Conservation (phyloP, 2,888 invertebrate genomes). For the Thereva nobilitata region DNA sequence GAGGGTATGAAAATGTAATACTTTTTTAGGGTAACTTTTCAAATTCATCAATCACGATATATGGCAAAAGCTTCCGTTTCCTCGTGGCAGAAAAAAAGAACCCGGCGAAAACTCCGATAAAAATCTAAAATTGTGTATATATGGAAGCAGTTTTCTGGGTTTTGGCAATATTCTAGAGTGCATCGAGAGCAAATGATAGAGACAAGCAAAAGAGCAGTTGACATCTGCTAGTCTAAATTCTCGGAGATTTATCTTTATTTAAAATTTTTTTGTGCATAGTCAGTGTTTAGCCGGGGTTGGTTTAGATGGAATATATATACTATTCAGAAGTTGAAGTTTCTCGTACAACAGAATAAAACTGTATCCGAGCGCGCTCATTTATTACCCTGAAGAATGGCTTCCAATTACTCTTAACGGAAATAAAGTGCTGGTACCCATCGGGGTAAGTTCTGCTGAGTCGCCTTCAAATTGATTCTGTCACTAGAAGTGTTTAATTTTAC, state of each 20-base stretch:
- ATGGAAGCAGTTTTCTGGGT: too few relatives aligned
- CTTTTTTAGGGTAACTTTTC: background rate
- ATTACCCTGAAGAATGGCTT: conserved; percentile 30
- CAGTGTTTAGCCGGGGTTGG: background rate
- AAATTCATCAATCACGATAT: conserved; percentile 27
- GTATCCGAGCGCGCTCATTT: conserved; percentile 9
- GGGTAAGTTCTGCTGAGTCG: conserved; percentile 1
- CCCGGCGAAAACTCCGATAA: conserved; percentile 13
- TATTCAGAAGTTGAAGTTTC: conserved; percentile 16
- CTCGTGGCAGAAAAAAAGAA: conserved; percentile 5
- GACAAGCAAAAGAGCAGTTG: conserved; percentile 20
- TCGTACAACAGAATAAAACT: background rate
- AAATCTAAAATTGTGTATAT: too few relatives aligned
- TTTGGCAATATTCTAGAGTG: conserved; percentile 8
- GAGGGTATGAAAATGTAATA: conserved; percentile 1
- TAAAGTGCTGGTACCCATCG: conserved; percentile 17
- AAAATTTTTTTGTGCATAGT: conserved; percentile 8
- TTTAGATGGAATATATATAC: conserved; percentile 3
- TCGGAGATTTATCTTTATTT: conserved; percentile 30
- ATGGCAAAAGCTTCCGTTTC: conserved; percentile 1
- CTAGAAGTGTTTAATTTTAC: conserved; percentile 11
- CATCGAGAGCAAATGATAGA: conserved; percentile 26
- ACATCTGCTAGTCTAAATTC: conserved; percentile 30
- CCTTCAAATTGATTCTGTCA: conserved; percentile 21
- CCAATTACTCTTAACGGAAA: conserved; percentile 31